Conservation (phyloP, 2,113 vertebrate genomes). For the Centropus bengalensis region DNA sequence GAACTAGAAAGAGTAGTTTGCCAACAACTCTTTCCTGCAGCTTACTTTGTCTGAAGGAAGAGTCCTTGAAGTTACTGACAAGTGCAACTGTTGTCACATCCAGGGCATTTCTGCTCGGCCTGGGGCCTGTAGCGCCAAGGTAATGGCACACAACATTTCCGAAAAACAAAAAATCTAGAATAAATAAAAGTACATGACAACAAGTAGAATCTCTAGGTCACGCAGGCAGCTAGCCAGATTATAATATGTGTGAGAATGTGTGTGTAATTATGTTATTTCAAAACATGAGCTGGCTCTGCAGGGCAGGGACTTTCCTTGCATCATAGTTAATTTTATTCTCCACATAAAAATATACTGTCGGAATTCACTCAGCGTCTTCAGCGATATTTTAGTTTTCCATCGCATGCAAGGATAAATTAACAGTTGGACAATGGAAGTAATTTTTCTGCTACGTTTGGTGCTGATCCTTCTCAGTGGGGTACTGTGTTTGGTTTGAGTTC, state of each 20-base stretch:
- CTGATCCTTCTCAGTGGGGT: background rate
- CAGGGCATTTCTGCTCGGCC: background rate
- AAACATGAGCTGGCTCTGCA: background rate
- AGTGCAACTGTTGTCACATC: background rate
- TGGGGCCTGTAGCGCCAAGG: background rate
- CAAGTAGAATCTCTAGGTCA: background rate
- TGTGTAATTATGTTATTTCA: constrained; percentile 29
- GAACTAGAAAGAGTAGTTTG: background rate
- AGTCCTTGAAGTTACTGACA: background rate
- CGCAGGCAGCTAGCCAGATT: background rate
- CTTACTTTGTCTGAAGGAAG: rapidly evolving
- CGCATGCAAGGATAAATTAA: background rate
- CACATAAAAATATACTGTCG: constrained; percentile 19
- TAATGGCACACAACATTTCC: background rate
- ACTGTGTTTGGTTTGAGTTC: background rate
- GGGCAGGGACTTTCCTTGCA: constrained; percentile 39
- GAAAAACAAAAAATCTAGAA: background rate
- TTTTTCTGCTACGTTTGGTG: background rate
- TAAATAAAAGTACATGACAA: background rate
- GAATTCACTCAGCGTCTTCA: background rate
- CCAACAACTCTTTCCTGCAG: background rate
- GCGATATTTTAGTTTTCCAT: background rate
- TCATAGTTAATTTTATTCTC: constrained; percentile 41
- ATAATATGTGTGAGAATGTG: background rate
- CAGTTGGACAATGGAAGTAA: background rate